Conservation (phyloP, 2,888 invertebrate genomes). For the Xylota segnis region DNA sequence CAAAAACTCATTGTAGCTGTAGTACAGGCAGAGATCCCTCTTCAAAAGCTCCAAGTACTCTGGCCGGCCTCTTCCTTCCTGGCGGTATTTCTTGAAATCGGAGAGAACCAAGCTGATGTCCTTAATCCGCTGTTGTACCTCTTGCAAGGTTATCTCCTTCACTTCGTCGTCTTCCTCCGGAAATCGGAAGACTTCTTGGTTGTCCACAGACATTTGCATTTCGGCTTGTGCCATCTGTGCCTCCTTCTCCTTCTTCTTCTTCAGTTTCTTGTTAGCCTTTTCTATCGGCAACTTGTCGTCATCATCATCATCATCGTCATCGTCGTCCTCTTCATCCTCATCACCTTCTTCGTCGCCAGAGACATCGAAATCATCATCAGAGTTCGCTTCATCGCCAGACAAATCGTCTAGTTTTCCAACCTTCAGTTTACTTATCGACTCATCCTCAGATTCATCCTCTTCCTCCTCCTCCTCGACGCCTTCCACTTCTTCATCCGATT, state of each 20-base stretch:
- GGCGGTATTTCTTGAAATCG: slow-evolving; percentile 90
- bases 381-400: slow-evolving; percentile 79
- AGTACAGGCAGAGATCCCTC: slow-evolving; percentile 95
- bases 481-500: slow-evolving; percentile 73
- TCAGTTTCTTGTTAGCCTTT: slow-evolving; percentile 91
- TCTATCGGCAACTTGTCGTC: slow-evolving; percentile 94
- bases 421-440: slow-evolving; percentile 79
- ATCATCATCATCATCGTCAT: slow-evolving; percentile 85
- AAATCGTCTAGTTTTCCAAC: slow-evolving; percentile 82
- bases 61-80: slow-evolving; percentile 89
- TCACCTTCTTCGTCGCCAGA: slow-evolving; percentile 83
- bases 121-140: slow-evolving; percentile 95
- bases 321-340: slow-evolving; percentile 84
- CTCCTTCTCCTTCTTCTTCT: slow-evolving; percentile 89
- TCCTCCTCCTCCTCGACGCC: slow-evolving; percentile 79
- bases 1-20: slow-evolving; percentile 98
- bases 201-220: slow-evolving; percentile 91
- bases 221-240: slow-evolving; percentile 92
- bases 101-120: slow-evolving; percentile 92
- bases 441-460: slow-evolving; percentile 79
- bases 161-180: slow-evolving; percentile 90
- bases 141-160: slow-evolving; percentile 90
- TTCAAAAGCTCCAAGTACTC: slow-evolving; percentile 93
- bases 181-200: slow-evolving; percentile 91
- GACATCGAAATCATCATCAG: slow-evolving; percentile 85